Base-by-base conservation (phyloP, 2,888 invertebrate species). In the Gisinianus flammeolus region DNA sequence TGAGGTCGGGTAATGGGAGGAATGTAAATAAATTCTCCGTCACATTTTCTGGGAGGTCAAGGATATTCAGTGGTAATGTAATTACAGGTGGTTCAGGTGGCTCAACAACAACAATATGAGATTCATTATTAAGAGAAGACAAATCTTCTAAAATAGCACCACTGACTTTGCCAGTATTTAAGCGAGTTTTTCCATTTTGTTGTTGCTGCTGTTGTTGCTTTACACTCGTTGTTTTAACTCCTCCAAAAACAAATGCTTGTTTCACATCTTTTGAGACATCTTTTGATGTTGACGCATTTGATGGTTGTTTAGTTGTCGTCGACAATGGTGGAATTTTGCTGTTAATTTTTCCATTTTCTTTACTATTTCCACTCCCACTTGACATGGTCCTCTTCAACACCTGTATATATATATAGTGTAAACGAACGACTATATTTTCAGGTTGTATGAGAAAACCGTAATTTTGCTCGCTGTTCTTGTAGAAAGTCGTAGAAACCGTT, bases 1-100 rank as follows among this genome's bases (percentile, higher is more conserved):
- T 90, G 82, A 98, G 88, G 87, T 98, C 97, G 86, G 91, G 91
- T 78, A 97, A 89, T 86, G 93, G 93, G 86, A 98, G 89, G 89
- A 94, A 97, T 5, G 96, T 95, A 89, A 97, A 97, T 88, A 96
- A 93, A 85, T 92, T 91, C 89, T 96, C 96, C 87, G 95, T 90
- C 86, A 95, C 91, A 88, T 92, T 91, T 87, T 94, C 93, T 79
- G 93, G 92, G 85, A 93, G 89, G 86, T 91, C 78, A 33, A 82
- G 79, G 79, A 82, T 82, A 75, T 44, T 67, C 26, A 76, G 68
- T 33, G 56, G 44, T 16, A 52, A 10, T 62, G 52, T 54, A 70
- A 54, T 56, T 24, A 54, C 67, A 35, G 73, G 62, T 35, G 62
- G 64, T 35, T 62, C 64, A 6, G 68, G 66, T 28, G 67, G 44